Evolutionary conservation across 2,888 invertebrate genomes (phyloP).

Genomic region (Bombyx huttoni): DNA sequence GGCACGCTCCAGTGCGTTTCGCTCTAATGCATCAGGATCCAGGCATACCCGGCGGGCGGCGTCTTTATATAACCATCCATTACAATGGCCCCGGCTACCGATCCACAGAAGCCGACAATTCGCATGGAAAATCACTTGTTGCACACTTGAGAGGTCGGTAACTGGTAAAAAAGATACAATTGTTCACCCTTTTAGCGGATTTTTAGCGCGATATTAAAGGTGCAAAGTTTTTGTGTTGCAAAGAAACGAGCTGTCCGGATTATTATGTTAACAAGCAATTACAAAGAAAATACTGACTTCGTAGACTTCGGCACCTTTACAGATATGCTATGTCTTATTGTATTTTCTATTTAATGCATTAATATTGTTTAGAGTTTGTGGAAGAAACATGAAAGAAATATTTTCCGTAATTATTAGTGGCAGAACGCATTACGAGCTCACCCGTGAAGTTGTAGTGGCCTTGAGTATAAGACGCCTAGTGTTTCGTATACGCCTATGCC

Average conservation of each 20-base stretch:
- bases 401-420: no score
- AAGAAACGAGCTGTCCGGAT: slow-evolving; percentile 28
- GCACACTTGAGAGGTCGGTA: slow-evolving; percentile 63
- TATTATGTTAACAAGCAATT: slow-evolving; percentile 30
- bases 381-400: no score
- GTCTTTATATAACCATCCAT: slow-evolving; percentile 32
- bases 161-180: slow-evolving; percentile 47
- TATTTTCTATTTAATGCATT: no score
- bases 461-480: no score
- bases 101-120: slow-evolving; percentile 25
- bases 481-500: no score
- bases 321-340: no score
- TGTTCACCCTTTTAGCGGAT: slow-evolving; percentile 38
- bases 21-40: slow-evolving; percentile 8
- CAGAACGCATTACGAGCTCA: no score
- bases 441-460: no score
- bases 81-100: slow-evolving; percentile 41
- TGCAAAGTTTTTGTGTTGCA: slow-evolving; percentile 21
- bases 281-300: slow-evolving; percentile 28
- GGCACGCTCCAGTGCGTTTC: slow-evolving; percentile 28
- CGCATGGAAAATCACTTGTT: slow-evolving; percentile 48
- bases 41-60: slow-evolving; percentile 28
- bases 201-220: slow-evolving; percentile 33
- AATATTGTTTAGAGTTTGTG: no score
- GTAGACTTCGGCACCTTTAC: no score